Conservation (phyloP, 2,113 vertebrate species). For the Drymodes brunneopygia region DNA sequence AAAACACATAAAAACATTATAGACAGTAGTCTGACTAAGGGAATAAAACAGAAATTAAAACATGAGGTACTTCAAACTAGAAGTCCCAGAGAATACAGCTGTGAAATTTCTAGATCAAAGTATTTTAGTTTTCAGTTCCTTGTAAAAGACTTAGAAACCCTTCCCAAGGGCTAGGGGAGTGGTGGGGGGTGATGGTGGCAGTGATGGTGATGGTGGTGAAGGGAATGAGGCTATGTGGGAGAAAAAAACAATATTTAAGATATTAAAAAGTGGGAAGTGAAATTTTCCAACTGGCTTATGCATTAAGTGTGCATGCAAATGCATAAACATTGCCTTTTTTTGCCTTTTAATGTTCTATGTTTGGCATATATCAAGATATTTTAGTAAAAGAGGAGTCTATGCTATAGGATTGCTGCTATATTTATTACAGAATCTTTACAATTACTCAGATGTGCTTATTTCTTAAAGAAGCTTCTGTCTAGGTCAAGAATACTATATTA, state of each 20-base stretch:
- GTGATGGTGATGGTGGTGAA: neutral
- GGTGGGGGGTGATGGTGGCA: no score
- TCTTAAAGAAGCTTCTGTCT: neutral
- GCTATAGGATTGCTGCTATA: neutral
- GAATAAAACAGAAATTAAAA: neutral
- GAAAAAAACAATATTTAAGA: neutral
- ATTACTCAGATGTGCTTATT: rapidly evolving
- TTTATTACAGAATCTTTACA: neutral
- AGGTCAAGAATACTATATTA: neutral
- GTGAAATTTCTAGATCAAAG: neutral
- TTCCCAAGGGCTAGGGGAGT: rapidly evolving
- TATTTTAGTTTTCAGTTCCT: neutral
- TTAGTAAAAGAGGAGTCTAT: neutral
- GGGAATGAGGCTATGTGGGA: rapidly evolving
- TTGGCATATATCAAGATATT: neutral
- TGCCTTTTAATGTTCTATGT: neutral
- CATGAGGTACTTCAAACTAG: neutral
- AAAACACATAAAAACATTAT: neutral
- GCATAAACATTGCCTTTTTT: neutral
- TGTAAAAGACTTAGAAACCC: neutral
- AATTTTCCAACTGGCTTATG: neutral
- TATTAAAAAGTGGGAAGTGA: neutral
- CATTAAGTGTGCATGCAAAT: neutral
- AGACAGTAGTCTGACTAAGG: neutral
- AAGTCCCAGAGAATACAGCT: neutral